Percentiles rank a stretch among this genome's conserved stretches.
Conservation (phyloP, 2,888 invertebrate species). For the Helobdella robusta region DNA sequence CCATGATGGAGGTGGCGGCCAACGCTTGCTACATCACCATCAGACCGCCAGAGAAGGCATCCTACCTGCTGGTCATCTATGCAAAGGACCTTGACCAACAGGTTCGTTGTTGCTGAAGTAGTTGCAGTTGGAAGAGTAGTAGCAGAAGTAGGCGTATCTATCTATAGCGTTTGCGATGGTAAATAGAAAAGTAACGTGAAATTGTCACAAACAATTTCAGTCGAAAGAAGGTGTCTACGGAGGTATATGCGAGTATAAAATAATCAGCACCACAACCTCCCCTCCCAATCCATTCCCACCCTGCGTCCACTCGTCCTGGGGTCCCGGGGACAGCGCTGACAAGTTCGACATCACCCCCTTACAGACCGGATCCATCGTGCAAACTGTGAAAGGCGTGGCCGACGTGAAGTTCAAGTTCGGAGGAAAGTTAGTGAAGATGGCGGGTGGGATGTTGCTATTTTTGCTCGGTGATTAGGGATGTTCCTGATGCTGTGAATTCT, state of each 20-base stretch:
- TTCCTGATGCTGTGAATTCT: background rate
- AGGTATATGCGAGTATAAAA: constrained; percentile 49
- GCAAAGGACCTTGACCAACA: constrained; percentile 47
- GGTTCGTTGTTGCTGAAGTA: too few species aligned
- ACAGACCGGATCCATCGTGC: constrained; percentile 43
- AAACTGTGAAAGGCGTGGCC: constrained; percentile 43
- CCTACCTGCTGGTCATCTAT: constrained; percentile 48
- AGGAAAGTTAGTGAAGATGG: constrained; percentile 33
- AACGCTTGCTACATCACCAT: constrained; percentile 46
- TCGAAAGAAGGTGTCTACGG: constrained; percentile 47
- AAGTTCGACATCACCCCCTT: constrained; percentile 45
- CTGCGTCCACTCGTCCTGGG: constrained; percentile 48
- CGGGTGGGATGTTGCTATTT: background rate
- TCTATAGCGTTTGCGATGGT: too few species aligned
- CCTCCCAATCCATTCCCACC: constrained; percentile 47
- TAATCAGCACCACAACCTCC: constrained; percentile 42
- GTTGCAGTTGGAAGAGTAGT: too few species aligned
- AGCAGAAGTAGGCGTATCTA: too few species aligned
- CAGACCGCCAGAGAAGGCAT: constrained; percentile 45
- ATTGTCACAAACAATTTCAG: too few species aligned
- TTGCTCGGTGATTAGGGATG: background rate
- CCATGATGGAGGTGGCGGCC: constrained; percentile 47
- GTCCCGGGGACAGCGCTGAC: constrained; percentile 44
- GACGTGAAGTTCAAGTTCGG: constrained; percentile 45
- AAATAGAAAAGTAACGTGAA: too few species aligned